Base-by-base conservation (phyloP, 2,888 invertebrate genomes). In the Eubasilissa splendida region DNA sequence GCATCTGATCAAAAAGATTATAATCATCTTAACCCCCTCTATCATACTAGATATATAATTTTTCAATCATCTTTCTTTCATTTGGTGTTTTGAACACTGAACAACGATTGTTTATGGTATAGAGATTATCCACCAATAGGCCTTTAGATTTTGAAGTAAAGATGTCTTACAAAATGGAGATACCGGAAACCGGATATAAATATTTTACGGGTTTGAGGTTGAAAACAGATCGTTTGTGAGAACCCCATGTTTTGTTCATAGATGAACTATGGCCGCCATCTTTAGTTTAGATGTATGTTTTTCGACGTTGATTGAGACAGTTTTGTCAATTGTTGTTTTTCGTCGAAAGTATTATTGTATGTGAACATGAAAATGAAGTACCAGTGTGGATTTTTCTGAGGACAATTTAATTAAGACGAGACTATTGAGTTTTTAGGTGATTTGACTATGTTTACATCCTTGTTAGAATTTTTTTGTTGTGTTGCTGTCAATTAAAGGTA, bases 241-340 rank as follows among this genome's bases (percentile, higher is more conserved):
- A 88, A 90, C 90, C 90, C 90, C 90, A 89, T 90, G 90, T 90
- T 94, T 94, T 94, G 94, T 94, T 94, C 94, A 94, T 92, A 92
- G 93, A 92, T 92, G 93, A 93, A 93, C 92, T 94, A 94, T 94
- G 94, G 94, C 94, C 94, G 94, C 94, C 94, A 94, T 94, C 93
- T 94, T 94, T 94, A 93, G 93, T 91, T 94, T 93, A 93, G 92
- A 93, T 93, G 93, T 93, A 93, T 94, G 93, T 94, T 94, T 94
- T 94, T 92, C 92, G 90, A 90, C 89, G 89, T 88, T 68, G 74
- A 53, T 82, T 71, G 74, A 68, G 54, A 87, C 54, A 80, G 70
- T 76, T 59, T 59, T 77, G 79, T 79, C 66, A 71, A 68, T 66
- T 82, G 65, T 79, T 52, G 63, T 54, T 76, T 76, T 76, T 56